A percentile compares a stretch with the other conserved stretches of the same genome.
Evolutionary conservation across 92 coral and sea anemone species (phyloP).

Genomic region (Parazoanthus atlanticus): DNA sequence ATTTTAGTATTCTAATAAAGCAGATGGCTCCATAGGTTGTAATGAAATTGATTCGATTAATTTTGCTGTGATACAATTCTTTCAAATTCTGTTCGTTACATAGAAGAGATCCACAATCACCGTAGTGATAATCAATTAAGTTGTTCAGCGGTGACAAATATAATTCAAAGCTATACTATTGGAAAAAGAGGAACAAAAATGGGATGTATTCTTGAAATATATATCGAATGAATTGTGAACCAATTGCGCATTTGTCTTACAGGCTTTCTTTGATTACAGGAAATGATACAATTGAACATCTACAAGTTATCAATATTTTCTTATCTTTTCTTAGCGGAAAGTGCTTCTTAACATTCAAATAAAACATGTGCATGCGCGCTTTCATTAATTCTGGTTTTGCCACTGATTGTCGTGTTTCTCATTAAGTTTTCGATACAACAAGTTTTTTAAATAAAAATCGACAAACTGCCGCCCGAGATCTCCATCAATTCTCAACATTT

Average conservation of each 20-base stretch:
- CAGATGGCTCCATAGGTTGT: constrained; percentile 33
- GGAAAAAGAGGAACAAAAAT: neutral
- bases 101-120: constrained; percentile 13
- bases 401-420: neutral
- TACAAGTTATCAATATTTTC: constrained; percentile 20
- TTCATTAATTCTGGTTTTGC: constrained; percentile 16
- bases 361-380: constrained; percentile 12
- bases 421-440: neutral
- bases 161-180: neutral
- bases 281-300: constrained; percentile 43
- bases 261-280: constrained; percentile 44
- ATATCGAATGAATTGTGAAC: constrained; percentile 20
- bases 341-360: constrained; percentile 22
- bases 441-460: neutral
- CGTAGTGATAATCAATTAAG: constrained; percentile 40
- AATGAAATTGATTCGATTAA: constrained; percentile 43
- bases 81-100: constrained; percentile 40
- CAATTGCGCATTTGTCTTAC: constrained; percentile 26
- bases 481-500: constrained; percentile 9
- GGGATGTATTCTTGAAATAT: neutral
- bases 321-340: constrained; percentile 34
- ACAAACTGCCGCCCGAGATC: neutral
- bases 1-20: constrained; percentile 14
- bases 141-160: constrained; percentile 5
- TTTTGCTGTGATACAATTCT: constrained; percentile 43